Evolutionary conservation across 2,888 invertebrate genomes (phyloP).

Genomic region (Drosophila algonquin): DNA sequence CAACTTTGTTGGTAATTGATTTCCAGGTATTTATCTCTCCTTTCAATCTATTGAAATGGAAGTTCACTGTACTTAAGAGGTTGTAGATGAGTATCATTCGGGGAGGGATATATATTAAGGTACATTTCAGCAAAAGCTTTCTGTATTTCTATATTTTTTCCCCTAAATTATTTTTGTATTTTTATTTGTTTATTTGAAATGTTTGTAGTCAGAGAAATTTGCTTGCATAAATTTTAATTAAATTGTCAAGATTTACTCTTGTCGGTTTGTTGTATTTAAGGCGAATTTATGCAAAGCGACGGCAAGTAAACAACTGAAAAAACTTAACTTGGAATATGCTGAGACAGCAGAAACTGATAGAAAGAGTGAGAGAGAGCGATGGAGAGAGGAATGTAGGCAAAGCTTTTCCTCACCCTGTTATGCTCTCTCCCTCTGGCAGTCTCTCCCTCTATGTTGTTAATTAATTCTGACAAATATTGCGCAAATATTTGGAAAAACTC

Average conservation of each 20-base stretch:
- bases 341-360: slow-evolving; percentile 43
- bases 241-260: slow-evolving; percentile 61
- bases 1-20: neutral
- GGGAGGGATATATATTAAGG: neutral
- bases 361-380: neutral
- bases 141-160: neutral
- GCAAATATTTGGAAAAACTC: slow-evolving; percentile 69
- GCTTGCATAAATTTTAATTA: slow-evolving; percentile 72
- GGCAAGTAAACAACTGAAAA: slow-evolving; percentile 57
- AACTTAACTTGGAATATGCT: slow-evolving; percentile 56
- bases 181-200: slow-evolving; percentile 7
- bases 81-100: neutral
- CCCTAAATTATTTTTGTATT: neutral
- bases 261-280: slow-evolving; percentile 15
- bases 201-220: slow-evolving; percentile 42
- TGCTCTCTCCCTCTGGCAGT: neutral
- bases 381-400: neutral
- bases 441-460: slow-evolving; percentile 63
- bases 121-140: too few species aligned
- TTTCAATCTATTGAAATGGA: neutral
- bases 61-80: neutral
- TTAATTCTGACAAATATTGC: slow-evolving; percentile 78
- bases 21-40: neutral
- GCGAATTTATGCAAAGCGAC: slow-evolving; percentile 67
- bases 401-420: neutral